A percentile compares a stretch with the other conserved stretches of the same genome.
phyloP scores from a whole-genome alignment of 2,888 invertebrate genomes.

The Antitype chi region DNA sequence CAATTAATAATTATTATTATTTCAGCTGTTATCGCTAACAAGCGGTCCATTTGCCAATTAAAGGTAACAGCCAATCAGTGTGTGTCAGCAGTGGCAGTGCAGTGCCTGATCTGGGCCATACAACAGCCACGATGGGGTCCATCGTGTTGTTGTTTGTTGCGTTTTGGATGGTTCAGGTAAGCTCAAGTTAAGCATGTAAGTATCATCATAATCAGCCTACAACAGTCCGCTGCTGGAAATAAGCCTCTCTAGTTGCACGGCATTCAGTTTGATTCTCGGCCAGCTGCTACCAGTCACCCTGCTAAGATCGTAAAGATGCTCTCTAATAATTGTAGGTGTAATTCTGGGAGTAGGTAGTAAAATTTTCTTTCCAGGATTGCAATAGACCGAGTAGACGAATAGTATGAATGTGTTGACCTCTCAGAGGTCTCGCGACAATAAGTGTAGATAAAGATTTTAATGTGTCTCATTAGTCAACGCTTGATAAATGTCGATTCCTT shows the following conservation, averaged over 20 bases:
- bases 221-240: too few relatives aligned
- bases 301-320: too few relatives aligned
- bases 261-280: too few relatives aligned
- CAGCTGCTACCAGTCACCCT: too few relatives aligned
- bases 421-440: too few relatives aligned
- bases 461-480: background rate
- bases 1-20: slow-evolving; percentile 7
- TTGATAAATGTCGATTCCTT: background rate
- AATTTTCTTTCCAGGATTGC: background rate
- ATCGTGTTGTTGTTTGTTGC: slow-evolving; percentile 22
- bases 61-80: slow-evolving; percentile 24
- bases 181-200: background rate
- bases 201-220: too few relatives aligned
- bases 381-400: background rate
- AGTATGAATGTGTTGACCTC: background rate
- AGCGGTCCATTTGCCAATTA: slow-evolving; percentile 47
- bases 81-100: slow-evolving; percentile 15
- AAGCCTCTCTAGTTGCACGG: too few relatives aligned
- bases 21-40: slow-evolving; percentile 29
- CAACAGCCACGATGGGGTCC: slow-evolving; percentile 21
- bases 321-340: background rate
- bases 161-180: slow-evolving; percentile 50
- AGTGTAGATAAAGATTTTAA: background rate
- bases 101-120: slow-evolving; percentile 19
- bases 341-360: background rate